phyloP scores from a whole-genome alignment of 1,140 invertebrate genomes.

The Drosophila jambulina region DNA sequence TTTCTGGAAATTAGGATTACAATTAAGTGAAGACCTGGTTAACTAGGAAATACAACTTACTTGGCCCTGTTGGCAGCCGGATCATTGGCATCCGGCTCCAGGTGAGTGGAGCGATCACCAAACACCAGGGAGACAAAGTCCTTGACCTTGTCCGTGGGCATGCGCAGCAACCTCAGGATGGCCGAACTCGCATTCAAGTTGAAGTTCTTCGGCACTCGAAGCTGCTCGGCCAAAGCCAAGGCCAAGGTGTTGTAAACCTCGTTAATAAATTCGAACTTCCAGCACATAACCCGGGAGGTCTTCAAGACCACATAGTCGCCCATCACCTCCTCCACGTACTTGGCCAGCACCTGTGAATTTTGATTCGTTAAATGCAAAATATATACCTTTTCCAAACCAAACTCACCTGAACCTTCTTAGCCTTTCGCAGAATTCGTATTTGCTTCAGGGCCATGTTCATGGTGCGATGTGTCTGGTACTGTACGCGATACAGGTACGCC shows the following conservation, averaged over 20 bases:
- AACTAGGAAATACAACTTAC: not conserved
- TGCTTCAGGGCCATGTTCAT: conserved; percentile 63
- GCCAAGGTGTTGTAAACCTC: conserved; percentile 78
- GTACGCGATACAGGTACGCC: conserved; percentile 67
- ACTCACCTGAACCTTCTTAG: conserved; percentile 33
- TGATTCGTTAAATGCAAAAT: not conserved
- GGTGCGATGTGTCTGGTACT: conserved; percentile 79
- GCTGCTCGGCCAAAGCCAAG: conserved; percentile 63
- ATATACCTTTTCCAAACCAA: not conserved
- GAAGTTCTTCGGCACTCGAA: conserved; percentile 34
- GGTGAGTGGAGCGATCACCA: conserved; percentile 72
- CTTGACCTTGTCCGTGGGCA: conserved; percentile 59
- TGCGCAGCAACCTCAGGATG: conserved; percentile 37
- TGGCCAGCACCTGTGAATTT: conserved; percentile 15
- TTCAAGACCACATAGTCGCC: conserved; percentile 76
- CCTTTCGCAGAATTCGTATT: conserved; percentile 52
- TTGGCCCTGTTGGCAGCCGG: conserved; percentile 20
- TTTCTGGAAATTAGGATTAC: conserved; percentile 7
- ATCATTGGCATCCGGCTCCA: conserved; percentile 49
- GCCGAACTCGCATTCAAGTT: not conserved
- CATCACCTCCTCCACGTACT: conserved; percentile 74
- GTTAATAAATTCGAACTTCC: conserved; percentile 80
- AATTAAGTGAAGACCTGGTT: not conserved
- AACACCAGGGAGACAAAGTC: conserved; percentile 65
- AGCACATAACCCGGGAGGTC: conserved; percentile 78